These are phyloP conservation scores for Agriopis marginaria DNA, from an alignment of 2,888 invertebrate species.

Conservation along the genomic window DNA sequence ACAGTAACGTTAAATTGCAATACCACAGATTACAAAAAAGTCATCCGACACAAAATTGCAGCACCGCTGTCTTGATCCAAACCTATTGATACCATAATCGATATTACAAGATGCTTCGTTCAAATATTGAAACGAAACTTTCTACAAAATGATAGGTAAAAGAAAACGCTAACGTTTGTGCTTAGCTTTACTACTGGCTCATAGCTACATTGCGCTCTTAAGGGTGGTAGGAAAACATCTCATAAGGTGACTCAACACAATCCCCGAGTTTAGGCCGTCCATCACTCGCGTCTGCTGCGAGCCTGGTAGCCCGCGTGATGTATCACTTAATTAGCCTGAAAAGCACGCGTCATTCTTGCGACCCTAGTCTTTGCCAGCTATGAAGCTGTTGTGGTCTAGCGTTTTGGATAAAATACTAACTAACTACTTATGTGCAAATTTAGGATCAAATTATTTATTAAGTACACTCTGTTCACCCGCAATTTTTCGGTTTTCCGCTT, in stretches of 20 bases:
- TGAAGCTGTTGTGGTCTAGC: not conserved
- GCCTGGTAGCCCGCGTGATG: constrained; percentile 60
- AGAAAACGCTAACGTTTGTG: not conserved
- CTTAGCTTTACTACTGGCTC: constrained; percentile 9
- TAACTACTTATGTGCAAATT: too few relatives aligned
- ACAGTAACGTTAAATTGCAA: too few relatives aligned
- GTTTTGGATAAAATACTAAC: too few relatives aligned
- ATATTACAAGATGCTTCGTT: too few relatives aligned
- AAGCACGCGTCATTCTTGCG: constrained; percentile 40
- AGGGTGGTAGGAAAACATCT: constrained; percentile 40
- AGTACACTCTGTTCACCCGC: too few relatives aligned
- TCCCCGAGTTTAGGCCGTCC: constrained; percentile 42
- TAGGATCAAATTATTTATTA: too few relatives aligned
- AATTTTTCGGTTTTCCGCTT: too few relatives aligned
- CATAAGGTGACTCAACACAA: constrained; percentile 47
- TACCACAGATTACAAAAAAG: not conserved
- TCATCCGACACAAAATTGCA: not conserved
- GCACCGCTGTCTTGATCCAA: too few relatives aligned
- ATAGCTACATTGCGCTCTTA: constrained; percentile 1
- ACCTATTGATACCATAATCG: too few relatives aligned
- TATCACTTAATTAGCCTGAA: constrained; percentile 66
- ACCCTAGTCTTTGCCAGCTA: constrained; percentile 31
- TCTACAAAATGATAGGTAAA: not conserved
- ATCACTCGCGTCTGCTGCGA: constrained; percentile 46
- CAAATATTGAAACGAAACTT: not conserved